phyloP scores from a whole-genome alignment of 2,888 invertebrate species.

The Hypomecis atomaria region DNA sequence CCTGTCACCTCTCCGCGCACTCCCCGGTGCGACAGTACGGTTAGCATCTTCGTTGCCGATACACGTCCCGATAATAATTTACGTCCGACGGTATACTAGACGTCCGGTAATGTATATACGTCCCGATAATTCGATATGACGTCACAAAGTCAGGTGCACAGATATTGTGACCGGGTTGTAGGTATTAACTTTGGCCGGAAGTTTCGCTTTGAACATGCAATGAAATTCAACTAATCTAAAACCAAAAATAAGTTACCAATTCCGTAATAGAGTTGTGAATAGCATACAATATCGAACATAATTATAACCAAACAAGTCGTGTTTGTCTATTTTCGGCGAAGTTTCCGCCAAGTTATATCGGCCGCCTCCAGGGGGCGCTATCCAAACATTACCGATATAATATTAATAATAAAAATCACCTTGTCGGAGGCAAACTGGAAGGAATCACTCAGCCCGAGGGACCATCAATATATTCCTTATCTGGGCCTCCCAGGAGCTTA shows the following conservation, averaged over 20 bases:
- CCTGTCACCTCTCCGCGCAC: too few relatives aligned
- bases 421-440: slow-evolving; percentile 41
- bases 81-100: too few relatives aligned
- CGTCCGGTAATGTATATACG: too few relatives aligned
- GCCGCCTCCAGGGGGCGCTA: slow-evolving; percentile 20
- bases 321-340: slow-evolving; percentile 20
- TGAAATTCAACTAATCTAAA: background rate
- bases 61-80: too few relatives aligned
- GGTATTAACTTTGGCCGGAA: too few relatives aligned
- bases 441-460: slow-evolving; percentile 56
- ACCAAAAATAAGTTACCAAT: background rate
- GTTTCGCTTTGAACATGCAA: background rate
- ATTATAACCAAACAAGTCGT: slow-evolving; percentile 29
- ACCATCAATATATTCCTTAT: slow-evolving; percentile 61
- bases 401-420: slow-evolving; percentile 56
- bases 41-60: too few relatives aligned
- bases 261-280: background rate
- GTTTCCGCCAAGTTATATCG: slow-evolving; percentile 24
- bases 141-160: too few relatives aligned
- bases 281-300: slow-evolving; percentile 7
- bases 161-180: too few relatives aligned
- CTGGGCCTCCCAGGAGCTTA: slow-evolving; percentile 44
- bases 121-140: too few relatives aligned
- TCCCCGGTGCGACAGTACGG: too few relatives aligned
- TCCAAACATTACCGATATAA: slow-evolving; percentile 29